phyloP scores from a whole-genome alignment of 2,888 invertebrate genomes.

The Xestia c-nigrum region DNA sequence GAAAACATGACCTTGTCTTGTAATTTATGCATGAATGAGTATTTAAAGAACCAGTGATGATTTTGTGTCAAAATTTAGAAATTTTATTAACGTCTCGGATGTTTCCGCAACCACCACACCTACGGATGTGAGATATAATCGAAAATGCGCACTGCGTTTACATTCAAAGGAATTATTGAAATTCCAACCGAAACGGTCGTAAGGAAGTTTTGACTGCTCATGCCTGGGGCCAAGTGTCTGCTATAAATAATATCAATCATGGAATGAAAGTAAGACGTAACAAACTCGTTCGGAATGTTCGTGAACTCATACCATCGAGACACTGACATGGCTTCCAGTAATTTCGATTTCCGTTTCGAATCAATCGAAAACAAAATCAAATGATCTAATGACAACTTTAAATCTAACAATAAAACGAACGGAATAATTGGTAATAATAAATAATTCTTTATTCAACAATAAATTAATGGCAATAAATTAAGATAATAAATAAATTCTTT shows the following conservation, averaged over 20 bases:
- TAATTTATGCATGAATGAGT: constrained; percentile 37
- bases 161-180: constrained; percentile 9
- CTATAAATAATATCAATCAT: constrained; percentile 59
- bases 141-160: neutral
- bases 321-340: constrained; percentile 35
- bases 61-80: constrained; percentile 40
- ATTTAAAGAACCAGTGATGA: constrained; percentile 11
- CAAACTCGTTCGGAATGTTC: constrained; percentile 48
- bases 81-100: constrained; percentile 15
- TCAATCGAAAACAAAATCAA: constrained; percentile 20
- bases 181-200: neutral
- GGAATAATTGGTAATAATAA: constrained; percentile 73
- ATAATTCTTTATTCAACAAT: constrained; percentile 71
- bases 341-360: constrained; percentile 56
- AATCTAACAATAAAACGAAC: constrained; percentile 65
- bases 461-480: constrained; percentile 86
- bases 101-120: constrained; percentile 16
- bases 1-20: constrained; percentile 25
- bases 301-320: constrained; percentile 39
- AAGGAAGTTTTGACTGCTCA: constrained; percentile 19
- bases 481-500: constrained; percentile 87
- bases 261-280: constrained; percentile 64
- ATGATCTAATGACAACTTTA: constrained; percentile 26
- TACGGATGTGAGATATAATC: constrained; percentile 15
- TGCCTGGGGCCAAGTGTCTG: constrained; percentile 34